A percentile compares a stretch with the other conserved stretches of the same genome.
phyloP scores from a whole-genome alignment of 2,888 invertebrate species.

The Ophonus ardosiacus region DNA sequence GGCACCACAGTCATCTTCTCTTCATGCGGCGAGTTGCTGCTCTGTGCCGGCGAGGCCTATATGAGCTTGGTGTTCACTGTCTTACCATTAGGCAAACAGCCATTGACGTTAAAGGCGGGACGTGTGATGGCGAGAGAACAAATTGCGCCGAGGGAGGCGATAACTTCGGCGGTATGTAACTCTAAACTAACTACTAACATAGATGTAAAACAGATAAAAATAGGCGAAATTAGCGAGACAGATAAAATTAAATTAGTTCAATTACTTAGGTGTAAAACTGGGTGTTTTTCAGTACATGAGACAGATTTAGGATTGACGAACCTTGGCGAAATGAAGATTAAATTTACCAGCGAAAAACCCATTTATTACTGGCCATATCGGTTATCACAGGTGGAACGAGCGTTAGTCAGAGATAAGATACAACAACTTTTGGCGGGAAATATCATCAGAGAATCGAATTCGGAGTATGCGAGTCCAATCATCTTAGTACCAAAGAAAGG shows the following conservation, averaged over 20 bases:
- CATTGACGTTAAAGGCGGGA: not conserved
- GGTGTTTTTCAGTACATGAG: constrained; percentile 47
- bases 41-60: not conserved
- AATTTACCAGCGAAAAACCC: not conserved
- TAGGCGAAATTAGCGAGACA: not conserved
- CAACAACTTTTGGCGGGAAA: not conserved
- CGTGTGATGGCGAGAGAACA: constrained; percentile 6
- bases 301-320: constrained; percentile 45
- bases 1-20: not conserved
- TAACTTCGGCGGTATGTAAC: not conserved
- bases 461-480: constrained; percentile 25
- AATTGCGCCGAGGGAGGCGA: not conserved
- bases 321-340: constrained; percentile 47
- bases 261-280: not conserved
- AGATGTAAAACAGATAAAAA: not conserved
- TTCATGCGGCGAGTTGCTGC: not conserved
- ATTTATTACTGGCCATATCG: constrained; percentile 66
- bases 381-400: constrained; percentile 52
- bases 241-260: not conserved
- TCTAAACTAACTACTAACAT: not conserved
- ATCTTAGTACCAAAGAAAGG: too few relatives aligned
- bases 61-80: not conserved
- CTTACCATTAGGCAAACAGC: not conserved
- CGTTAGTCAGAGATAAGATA: not conserved
- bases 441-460: constrained; percentile 8